Evolutionary conservation across 2,888 invertebrate genomes (phyloP), one percentile per base, ranked within the genome.

Genomic region (Cryptus armator): DNA sequence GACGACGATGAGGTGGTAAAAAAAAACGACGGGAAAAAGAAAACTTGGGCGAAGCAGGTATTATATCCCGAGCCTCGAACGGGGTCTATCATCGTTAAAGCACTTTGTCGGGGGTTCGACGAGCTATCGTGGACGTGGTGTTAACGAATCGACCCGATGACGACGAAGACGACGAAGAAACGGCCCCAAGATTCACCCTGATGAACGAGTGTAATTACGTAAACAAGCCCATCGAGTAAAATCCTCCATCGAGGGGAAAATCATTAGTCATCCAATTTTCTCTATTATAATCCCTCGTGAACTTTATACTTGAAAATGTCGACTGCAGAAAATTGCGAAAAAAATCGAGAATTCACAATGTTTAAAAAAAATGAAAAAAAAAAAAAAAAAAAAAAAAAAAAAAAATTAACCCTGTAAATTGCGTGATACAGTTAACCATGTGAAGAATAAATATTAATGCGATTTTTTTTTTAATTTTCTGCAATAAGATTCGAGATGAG

Each of bases 81-180:
- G 43, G 66, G 19, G 14, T 66, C 19, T 66, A 66, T 66, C 43
- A 43, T 66, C 66, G 66, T 66, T 66, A 66, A 66, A 66, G 66
- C 43, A 66, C 66, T 66, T 66, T 43, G 43, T 66, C 66, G 66
- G 43, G 56, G 66, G 14, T 37, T 43, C 37, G 66, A 16, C 10
- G 16, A 43, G 66, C 16, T 4, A n/a, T 14, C 37, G 37, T 19
- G 10, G 66, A 16, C 66, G 37, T 6, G 32, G 66, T 19, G 66
- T 66, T 66, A 66, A 66, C 43, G 66, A 66, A 66, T 66, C 66
- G 66, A 62, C 59, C 59, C 59, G 59, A 32, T n/a, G 32, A 62
- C 29, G 6, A 14, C 32, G 59, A 32, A 12, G 59, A 56, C n/a
- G 56, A 56, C 24, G 56, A 66, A 37, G 66, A 66, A 66, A 43